A percentile compares a stretch with the other conserved stretches of the same genome.
Conservation (phyloP, 2,888 invertebrate genomes). For the Acanthosepion pharaonis region DNA sequence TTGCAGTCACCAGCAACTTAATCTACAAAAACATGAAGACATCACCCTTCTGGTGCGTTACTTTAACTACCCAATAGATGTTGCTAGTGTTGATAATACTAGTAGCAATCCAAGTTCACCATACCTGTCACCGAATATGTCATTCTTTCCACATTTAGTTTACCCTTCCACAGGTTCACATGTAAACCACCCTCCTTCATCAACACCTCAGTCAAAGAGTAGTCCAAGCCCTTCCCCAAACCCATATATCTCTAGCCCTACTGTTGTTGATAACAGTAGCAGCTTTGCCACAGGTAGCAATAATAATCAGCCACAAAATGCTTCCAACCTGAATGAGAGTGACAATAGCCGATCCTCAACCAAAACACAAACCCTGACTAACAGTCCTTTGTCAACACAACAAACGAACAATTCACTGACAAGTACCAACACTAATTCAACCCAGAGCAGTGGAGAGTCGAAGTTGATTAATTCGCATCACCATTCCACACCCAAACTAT, state of each 20-base stretch:
- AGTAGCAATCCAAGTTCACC: slow-evolving; percentile 40
- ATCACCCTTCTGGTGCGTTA: slow-evolving; percentile 89
- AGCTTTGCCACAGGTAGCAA: slow-evolving; percentile 51
- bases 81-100: slow-evolving; percentile 74
- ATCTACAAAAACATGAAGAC: slow-evolving; percentile 78
- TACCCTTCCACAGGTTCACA: slow-evolving; percentile 52
- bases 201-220: slow-evolving; percentile 39
- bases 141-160: slow-evolving; percentile 49
- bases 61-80: slow-evolving; percentile 86
- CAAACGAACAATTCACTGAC: slow-evolving; percentile 57
- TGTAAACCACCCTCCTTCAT: slow-evolving; percentile 49
- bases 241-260: slow-evolving; percentile 49
- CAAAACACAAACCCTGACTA: slow-evolving; percentile 53
- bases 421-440: slow-evolving; percentile 68
- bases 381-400: slow-evolving; percentile 46
- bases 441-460: slow-evolving; percentile 68
- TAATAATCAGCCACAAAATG: slow-evolving; percentile 52
- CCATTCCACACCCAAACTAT: slow-evolving; percentile 66
- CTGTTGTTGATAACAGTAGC: slow-evolving; percentile 49
- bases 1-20: slow-evolving; percentile 82
- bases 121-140: slow-evolving; percentile 49
- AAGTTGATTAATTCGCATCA: slow-evolving; percentile 59
- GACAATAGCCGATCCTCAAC: slow-evolving; percentile 41
- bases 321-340: background rate
- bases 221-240: slow-evolving; percentile 46